Evolutionary conservation across 2,888 invertebrate species (phyloP).

Genomic region (Galerucella nymphaeae): DNA sequence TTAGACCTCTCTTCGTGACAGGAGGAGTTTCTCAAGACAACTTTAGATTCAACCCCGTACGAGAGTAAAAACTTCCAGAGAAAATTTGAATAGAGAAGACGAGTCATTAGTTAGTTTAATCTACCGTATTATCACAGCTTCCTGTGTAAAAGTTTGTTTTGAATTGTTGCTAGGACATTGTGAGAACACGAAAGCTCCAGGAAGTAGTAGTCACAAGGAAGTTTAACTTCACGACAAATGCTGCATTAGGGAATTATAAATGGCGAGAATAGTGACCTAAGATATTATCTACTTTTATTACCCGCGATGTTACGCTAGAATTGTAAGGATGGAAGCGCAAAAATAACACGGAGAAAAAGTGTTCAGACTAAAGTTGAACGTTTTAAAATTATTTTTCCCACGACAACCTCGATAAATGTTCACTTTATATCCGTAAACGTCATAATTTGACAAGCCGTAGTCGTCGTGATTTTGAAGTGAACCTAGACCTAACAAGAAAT

Average conservation of each 20-base stretch:
- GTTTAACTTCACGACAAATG: conserved; percentile 33
- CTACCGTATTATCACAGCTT: conserved; percentile 37
- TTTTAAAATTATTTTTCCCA: too few relatives aligned
- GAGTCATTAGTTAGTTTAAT: conserved; percentile 34
- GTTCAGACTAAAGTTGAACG: background rate
- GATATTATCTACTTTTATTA: conserved; percentile 24
- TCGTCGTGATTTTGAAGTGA: too few relatives aligned
- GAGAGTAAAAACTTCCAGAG: conserved; percentile 10
- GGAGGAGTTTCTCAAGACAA: too few relatives aligned
- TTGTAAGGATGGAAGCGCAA: background rate
- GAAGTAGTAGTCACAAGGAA: conserved; percentile 31
- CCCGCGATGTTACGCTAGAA: background rate
- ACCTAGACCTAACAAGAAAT: too few relatives aligned
- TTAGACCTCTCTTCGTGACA: too few relatives aligned
- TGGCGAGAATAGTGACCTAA: conserved; percentile 27
- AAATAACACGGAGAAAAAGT: background rate
- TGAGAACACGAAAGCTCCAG: conserved; percentile 17
- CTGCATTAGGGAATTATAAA: conserved; percentile 32
- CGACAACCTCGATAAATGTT: too few relatives aligned
- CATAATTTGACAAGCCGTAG: too few relatives aligned
- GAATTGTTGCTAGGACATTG: conserved; percentile 29
- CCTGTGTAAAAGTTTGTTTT: conserved; percentile 35
- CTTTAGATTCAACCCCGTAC: too few relatives aligned
- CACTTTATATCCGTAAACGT: too few relatives aligned
- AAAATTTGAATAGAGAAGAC: conserved; percentile 24